These are phyloP conservation scores for Hystrix cristata DNA, from an alignment of 2,113 vertebrate genomes.

Conservation along the genomic window DNA sequence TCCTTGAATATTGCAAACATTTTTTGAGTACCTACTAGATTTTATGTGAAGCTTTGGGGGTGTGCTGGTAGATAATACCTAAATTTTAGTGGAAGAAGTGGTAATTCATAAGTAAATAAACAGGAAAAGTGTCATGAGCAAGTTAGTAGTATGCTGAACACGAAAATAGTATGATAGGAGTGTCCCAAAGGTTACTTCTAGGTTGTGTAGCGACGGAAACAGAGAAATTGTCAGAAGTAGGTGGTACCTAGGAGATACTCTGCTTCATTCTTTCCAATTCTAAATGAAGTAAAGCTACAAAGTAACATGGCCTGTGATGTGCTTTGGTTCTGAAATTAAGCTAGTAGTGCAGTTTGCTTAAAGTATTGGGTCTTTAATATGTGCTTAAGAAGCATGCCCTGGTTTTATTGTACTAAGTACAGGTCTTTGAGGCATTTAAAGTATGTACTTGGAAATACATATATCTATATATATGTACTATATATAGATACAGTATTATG, in stretches of 20 bases:
- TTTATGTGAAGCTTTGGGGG: neutral
- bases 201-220: neutral
- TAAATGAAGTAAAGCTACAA: neutral
- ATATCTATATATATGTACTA: neutral
- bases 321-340: slow-evolving; percentile 31
- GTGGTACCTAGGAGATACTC: neutral
- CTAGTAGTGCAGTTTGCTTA: neutral
- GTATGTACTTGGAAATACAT: neutral
- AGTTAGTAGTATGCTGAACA: neutral
- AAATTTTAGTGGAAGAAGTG: neutral
- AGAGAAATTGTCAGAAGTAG: neutral
- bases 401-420: neutral
- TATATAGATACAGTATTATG: too few species aligned
- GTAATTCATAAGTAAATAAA: neutral
- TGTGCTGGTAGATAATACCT: neutral
- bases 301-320: neutral
- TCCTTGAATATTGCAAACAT: neutral
- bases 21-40: neutral
- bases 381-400: neutral
- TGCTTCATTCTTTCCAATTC: neutral
- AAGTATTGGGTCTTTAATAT: neutral
- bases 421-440: neutral
- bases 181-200: neutral
- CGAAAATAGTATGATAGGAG: neutral
- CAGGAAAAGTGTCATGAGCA: neutral